Conservation (phyloP, 2,113 vertebrate genomes). For the Chloroceryle aenea region DNA sequence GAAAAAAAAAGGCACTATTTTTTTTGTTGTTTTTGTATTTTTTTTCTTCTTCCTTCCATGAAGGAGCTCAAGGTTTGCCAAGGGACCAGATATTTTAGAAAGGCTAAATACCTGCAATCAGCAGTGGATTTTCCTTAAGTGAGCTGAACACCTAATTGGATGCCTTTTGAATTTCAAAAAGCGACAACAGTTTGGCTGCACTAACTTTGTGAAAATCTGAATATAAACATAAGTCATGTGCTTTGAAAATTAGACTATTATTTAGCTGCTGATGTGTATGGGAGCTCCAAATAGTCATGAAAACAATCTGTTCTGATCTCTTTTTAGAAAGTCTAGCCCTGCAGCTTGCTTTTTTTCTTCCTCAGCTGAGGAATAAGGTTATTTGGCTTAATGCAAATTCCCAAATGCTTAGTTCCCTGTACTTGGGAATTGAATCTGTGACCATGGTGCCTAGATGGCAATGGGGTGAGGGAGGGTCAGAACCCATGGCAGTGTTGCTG, state of each 20-base stretch:
- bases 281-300: rapidly evolving
- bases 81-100: background rate
- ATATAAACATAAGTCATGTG: background rate
- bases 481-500: background rate
- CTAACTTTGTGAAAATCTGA: background rate
- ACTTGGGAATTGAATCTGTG: background rate
- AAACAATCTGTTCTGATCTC: background rate
- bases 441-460: background rate
- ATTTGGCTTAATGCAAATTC: background rate
- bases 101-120: background rate
- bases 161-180: background rate
- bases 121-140: background rate
- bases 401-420: background rate
- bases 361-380: background rate
- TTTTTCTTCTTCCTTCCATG: background rate
- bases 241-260: background rate
- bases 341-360: background rate
- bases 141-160: background rate
- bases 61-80: background rate
- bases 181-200: background rate
- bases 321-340: background rate
- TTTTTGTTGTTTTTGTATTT: background rate
- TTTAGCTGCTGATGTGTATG: background rate
- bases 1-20: background rate
- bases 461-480: background rate